Percentiles rank a stretch among this genome's conserved stretches.
phyloP scores from a whole-genome alignment of 2,888 invertebrate species.

The Andrena chrysosceles region DNA sequence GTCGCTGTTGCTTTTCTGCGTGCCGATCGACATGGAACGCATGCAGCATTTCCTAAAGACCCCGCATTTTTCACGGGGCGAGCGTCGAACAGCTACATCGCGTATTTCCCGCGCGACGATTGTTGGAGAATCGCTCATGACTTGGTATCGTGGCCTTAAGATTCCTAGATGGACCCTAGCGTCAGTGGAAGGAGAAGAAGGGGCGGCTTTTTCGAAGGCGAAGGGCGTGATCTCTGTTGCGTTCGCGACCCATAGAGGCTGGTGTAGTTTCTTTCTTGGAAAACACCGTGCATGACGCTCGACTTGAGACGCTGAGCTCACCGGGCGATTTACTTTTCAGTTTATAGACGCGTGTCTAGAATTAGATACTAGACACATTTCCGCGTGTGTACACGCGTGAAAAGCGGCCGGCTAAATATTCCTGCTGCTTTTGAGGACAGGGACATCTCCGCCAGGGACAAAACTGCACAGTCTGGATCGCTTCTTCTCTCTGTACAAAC shows the following conservation, averaged over 20 bases:
- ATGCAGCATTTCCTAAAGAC: slow-evolving; percentile 11
- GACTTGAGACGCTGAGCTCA: slow-evolving; percentile 14
- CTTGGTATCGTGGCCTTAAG: slow-evolving; percentile 72
- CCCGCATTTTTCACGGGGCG: background rate
- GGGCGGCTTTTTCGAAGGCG: background rate
- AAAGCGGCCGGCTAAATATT: slow-evolving; percentile 1
- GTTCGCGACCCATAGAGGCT: background rate
- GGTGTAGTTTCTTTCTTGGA: slow-evolving; percentile 9
- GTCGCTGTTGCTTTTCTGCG: slow-evolving; percentile 48
- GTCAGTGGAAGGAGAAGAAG: background rate
- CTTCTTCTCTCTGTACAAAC: background rate
- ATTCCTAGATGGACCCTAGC: slow-evolving; percentile 58
- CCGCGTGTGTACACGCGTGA: background rate
- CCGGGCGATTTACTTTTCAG: slow-evolving; percentile 37
- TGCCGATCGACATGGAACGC: slow-evolving; percentile 18
- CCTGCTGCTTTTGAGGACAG: background rate
- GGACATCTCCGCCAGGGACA: background rate
- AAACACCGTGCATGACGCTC: background rate
- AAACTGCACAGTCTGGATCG: background rate
- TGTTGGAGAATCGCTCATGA: slow-evolving; percentile 51
- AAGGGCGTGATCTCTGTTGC: background rate
- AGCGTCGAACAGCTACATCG: slow-evolving; percentile 8
- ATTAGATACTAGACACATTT: slow-evolving; percentile 24
- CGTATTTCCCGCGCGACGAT: slow-evolving; percentile 44
- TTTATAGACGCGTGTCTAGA: slow-evolving; percentile 47